phyloP scores from a whole-genome alignment of 1,140 invertebrate genomes.

The Lepidurus packardi region DNA sequence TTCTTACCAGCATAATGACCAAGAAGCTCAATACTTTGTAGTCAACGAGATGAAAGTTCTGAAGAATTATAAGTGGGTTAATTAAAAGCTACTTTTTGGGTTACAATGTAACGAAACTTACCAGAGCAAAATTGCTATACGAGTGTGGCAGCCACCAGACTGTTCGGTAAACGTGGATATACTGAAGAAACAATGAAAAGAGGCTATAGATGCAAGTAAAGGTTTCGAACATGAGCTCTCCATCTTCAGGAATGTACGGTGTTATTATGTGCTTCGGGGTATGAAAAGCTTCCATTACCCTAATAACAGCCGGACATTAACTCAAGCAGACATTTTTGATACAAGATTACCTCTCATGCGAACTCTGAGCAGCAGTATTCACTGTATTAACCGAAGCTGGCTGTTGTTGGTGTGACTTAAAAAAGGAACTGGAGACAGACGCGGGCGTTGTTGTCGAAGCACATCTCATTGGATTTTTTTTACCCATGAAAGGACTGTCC shows the following conservation, averaged over 20 bases:
- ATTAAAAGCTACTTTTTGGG: not conserved
- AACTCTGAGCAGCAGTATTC: not conserved
- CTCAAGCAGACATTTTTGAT: not conserved
- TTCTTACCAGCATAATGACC: constrained; percentile 64
- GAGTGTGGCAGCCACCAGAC: constrained; percentile 96
- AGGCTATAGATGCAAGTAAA: constrained; percentile 71
- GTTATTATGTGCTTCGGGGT: constrained; percentile 75
- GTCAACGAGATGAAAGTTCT: constrained; percentile 95
- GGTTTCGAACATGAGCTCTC: constrained; percentile 77
- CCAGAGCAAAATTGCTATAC: constrained; percentile 79
- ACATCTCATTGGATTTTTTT: not conserved
- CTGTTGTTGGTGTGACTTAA: not conserved
- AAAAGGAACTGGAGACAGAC: not conserved
- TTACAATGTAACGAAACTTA: constrained; percentile 47
- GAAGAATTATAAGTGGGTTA: constrained; percentile 47
- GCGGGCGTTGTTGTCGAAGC: not conserved
- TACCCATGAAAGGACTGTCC: not conserved
- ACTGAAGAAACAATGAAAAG: constrained; percentile 69
- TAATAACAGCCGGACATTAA: not conserved
- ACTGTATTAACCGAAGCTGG: not conserved
- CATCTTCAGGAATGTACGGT: constrained; percentile 74
- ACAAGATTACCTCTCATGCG: not conserved
- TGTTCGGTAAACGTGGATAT: constrained; percentile 89
- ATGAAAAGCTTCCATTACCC: not conserved
- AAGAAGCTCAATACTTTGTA: constrained; percentile 77